Percentiles rank a stretch among this genome's conserved stretches.
These are phyloP conservation scores for Latrodectus geometricus DNA, from an alignment of 1,140 invertebrate species.

Conservation along the genomic window DNA sequence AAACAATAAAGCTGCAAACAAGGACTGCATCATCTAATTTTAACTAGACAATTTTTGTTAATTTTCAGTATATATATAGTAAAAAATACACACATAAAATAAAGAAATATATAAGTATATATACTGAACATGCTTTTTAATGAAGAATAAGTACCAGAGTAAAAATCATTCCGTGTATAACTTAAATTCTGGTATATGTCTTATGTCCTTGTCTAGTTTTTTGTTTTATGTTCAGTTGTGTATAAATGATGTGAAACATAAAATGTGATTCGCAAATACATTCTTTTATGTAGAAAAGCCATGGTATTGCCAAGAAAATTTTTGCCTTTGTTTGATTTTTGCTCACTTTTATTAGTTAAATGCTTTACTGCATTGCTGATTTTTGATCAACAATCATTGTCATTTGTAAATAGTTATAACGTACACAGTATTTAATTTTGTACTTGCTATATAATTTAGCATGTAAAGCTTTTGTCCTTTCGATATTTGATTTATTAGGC, in stretches of 20 bases:
- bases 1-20: background rate
- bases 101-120: constrained; percentile 29
- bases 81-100: background rate
- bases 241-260: constrained; percentile 33
- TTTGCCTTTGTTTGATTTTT: constrained; percentile 10
- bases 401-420: constrained; percentile 49
- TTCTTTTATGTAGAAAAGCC: constrained; percentile 23
- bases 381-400: constrained; percentile 43
- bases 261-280: constrained; percentile 28
- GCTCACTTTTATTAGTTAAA: constrained; percentile 27
- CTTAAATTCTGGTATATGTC: constrained; percentile 60
- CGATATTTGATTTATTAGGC: no score
- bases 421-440: constrained; percentile 51
- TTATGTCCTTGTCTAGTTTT: constrained; percentile 45
- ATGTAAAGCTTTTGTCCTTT: constrained; percentile 24
- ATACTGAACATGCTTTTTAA: constrained; percentile 34
- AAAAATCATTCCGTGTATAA: constrained; percentile 60
- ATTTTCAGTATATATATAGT: constrained; percentile 28
- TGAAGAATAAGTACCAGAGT: constrained; percentile 37
- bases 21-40: constrained; percentile 18
- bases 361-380: constrained; percentile 25
- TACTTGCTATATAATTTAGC: constrained; percentile 16
- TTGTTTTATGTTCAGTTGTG: constrained; percentile 31
- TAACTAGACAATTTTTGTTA: constrained; percentile 10
- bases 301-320: constrained; percentile 46